Evolutionary conservation across 1,140 invertebrate genomes (phyloP).

Genomic region (Euschistus heros): DNA sequence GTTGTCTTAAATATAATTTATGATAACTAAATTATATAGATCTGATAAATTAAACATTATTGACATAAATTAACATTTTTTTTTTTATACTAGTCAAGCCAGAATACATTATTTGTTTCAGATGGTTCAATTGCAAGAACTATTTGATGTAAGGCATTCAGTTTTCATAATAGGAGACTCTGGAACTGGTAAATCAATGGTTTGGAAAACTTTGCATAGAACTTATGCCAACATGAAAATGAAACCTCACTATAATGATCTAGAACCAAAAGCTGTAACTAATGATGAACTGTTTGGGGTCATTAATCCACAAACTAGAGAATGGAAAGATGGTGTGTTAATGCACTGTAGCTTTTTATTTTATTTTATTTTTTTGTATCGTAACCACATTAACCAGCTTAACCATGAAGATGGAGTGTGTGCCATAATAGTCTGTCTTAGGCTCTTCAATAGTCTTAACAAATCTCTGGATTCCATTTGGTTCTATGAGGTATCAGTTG

Average conservation of each 20-base stretch:
- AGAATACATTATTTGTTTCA: constrained; percentile 31
- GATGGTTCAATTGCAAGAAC: constrained; percentile 84
- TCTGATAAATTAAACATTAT: neutral
- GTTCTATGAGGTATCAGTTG: no score
- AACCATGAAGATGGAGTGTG: no score
- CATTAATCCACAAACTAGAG: constrained; percentile 86
- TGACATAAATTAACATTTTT: neutral
- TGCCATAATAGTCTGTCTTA: no score
- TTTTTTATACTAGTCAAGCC: neutral
- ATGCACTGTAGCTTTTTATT: constrained; percentile 45
- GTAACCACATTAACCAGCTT: no score
- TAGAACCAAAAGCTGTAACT: constrained; percentile 92
- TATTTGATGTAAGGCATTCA: constrained; percentile 86
- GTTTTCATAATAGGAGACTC: constrained; percentile 87
- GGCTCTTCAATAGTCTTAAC: no score
- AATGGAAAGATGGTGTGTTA: constrained; percentile 88
- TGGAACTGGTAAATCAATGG: constrained; percentile 86
- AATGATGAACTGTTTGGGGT: constrained; percentile 93
- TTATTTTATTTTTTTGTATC: constrained; percentile 88
- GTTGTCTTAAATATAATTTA: no score
- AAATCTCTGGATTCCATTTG: no score
- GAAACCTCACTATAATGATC: constrained; percentile 76
- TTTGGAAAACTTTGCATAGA: constrained; percentile 80
- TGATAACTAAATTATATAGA: neutral
- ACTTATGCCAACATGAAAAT: constrained; percentile 68